Evolutionary conservation across 1,140 invertebrate species (phyloP), one percentile per base, ranked within the genome.

Genomic region (Leptinotarsa lineolata): DNA sequence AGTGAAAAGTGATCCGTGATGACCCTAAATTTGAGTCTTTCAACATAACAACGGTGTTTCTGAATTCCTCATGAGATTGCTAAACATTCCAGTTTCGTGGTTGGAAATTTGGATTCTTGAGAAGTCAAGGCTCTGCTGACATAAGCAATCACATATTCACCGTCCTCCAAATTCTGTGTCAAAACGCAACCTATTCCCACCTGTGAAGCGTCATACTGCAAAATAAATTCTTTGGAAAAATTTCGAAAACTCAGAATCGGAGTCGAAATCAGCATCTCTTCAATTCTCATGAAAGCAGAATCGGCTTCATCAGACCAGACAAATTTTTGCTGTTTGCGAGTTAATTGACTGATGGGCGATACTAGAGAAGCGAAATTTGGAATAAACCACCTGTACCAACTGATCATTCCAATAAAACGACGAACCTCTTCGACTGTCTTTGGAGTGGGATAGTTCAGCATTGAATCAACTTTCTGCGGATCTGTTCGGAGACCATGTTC

Each of bases 81-180:
- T n/a, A 88, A 74, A 63, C 82, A 84, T 82, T 89, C 87, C 68
- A 80, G 78, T 77, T 89, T 86, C 0, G 84, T 86, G 6, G 79
- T 79, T 1, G 75, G 76, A 72, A 86, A 88, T 22, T 86, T 85
- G 66, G 61, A 75, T 79, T 88, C 86, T 13, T 77, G 63, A 13
- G 67, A 68, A 21, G 61, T 76, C 6, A 88, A 71, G 6, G 74
- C 71, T 15, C 85, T 54, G 74, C 85, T 85, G 12, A 81, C 81
- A 78, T 85, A 70, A 13, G 65, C 65, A 13, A 68, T 68, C 4
- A 39, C 21, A 59, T 8, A 44, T 68, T 73, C 0, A n/a, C n/a
- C n/a, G n/a, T n/a, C n/a, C n/a, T n/a, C n/a, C n/a, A n/a, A n/a
- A n/a, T n/a, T n/a, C n/a, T n/a, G n/a, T n/a, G n/a, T n/a, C n/a